Evolutionary conservation across 2,113 vertebrate genomes (phyloP), one percentile per base, ranked within the genome.

Genomic region (Balaeniceps rex): DNA sequence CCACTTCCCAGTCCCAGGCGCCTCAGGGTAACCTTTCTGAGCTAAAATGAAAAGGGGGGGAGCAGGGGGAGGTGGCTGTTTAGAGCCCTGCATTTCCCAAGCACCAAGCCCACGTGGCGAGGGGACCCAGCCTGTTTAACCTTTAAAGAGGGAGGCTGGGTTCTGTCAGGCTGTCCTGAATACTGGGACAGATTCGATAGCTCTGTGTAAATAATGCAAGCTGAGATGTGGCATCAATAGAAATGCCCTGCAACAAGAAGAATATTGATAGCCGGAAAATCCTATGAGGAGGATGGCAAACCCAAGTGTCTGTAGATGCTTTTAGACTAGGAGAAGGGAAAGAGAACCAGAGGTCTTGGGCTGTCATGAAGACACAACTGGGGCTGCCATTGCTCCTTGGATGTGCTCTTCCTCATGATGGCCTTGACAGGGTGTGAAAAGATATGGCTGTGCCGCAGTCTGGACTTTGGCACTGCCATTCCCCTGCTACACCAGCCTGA

Each of bases 221-320:
- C 82, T 7, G 88, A 95, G 90, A 80, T 78, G 88, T 58, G 70
- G 90, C 94, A 92, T 96, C 95, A 75, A 91, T 66, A 97, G 97
- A 92, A 96, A 95, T 40, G 70, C 94, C 95, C 96, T 89, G 92
- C 69, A 93, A 86, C 55, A 28, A 96, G 70, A 93, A 87, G 89
- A 83, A 47, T 95, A 96, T 94, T 29, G 92, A 75, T n/a, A 81
- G 94, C 94, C 84, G 96, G 96, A 97, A 97, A 96, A 93, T 94
- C 93, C 95, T 86, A 78, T 93, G 88, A 75, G 74, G 77, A 96
- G 94, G 71, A 87, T 6, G 46, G 86, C 75, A 60, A 90, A 86
- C 33, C 55, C 24, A 92, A 84, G 94, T 47, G 64, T 90, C 66
- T 23, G 44, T 29, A 71, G 78, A 82, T 78, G 68, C 58, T 64